phyloP scores from a whole-genome alignment of 2,113 vertebrate genomes.

The Manacus vitellinus region DNA sequence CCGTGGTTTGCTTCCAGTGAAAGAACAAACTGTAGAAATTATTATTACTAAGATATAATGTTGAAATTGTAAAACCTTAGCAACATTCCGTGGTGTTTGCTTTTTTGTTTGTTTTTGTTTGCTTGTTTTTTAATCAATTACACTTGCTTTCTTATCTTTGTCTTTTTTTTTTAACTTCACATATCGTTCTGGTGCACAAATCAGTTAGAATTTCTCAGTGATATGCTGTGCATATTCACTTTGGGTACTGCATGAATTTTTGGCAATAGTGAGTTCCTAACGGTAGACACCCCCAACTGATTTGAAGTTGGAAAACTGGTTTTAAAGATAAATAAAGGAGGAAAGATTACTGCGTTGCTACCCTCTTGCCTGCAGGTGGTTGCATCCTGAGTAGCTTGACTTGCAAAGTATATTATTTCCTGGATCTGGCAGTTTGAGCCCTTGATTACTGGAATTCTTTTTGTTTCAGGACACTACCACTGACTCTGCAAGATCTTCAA shows the following conservation, averaged over 20 bases:
- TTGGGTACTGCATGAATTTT: not conserved
- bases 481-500: constrained; percentile 87
- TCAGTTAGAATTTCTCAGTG: not conserved
- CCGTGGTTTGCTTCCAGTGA: not conserved
- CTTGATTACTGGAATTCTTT: not conserved
- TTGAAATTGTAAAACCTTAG: not conserved
- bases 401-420: not conserved
- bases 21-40: not conserved
- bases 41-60: not conserved
- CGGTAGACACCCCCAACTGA: not conserved
- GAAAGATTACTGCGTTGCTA: not conserved
- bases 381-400: not conserved
- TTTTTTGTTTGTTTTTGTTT: not conserved
- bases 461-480: constrained; percentile 81
- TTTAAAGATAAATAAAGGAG: not conserved
- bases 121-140: not conserved
- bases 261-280: not conserved
- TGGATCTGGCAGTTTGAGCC: not conserved
- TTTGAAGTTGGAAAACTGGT: not conserved
- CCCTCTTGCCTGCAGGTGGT: not conserved
- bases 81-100: not conserved
- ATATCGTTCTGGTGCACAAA: not conserved
- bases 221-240: not conserved
- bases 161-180: not conserved
- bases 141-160: not conserved